Base-by-base conservation (phyloP, 2,113 vertebrate species). In the Dasypus novemcinctus region DNA sequence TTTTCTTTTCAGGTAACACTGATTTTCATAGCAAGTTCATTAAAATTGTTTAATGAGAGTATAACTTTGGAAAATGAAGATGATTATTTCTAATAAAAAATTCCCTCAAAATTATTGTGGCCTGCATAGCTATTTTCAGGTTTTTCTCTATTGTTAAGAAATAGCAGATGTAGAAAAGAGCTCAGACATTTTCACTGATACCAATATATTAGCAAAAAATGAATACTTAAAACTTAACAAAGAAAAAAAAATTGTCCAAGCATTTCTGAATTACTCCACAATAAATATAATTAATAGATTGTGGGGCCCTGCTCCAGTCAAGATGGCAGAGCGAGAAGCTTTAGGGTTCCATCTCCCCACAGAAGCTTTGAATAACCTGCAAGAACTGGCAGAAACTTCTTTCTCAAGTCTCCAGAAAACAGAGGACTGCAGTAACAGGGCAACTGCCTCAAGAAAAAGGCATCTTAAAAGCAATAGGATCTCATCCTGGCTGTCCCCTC, bases 21-120 rank as follows among this genome's bases (percentile, higher is more conserved):
- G 66, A 93, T 84, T 87, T 68, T 71, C 90, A 92, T 7, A 95
- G 31, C n/a, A 94, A 49, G 4, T 79, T 96, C 38, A 90, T 84
- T 94, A 95, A 83, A 86, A 93, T 89, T 90, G 87, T 49, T 79
- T 49, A 94, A 78, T 86, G 31, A 86, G 80, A 75, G 4, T 92
- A 41, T 92, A 64, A 90, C 57, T 90, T 94, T 88, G 52, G 29
- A 64, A 84, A 82, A 82, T 95, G 20, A 86, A 92, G 9, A 41
- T 71, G 68, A 81, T 66, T 88, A 76, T 20, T 93, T 94, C 25
- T 61, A 57, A 81, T 66, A 76, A 23, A 93, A 89, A 92, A 94
- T 12, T 72, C 72, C 4, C 41, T 74, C 89, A 43, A 87, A 75
- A 46, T 63, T 12, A 25, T 74, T 80, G 8, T 83, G 75, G 12